phyloP scores from a whole-genome alignment of 2,888 invertebrate genomes.

The Adineta ricciae region DNA sequence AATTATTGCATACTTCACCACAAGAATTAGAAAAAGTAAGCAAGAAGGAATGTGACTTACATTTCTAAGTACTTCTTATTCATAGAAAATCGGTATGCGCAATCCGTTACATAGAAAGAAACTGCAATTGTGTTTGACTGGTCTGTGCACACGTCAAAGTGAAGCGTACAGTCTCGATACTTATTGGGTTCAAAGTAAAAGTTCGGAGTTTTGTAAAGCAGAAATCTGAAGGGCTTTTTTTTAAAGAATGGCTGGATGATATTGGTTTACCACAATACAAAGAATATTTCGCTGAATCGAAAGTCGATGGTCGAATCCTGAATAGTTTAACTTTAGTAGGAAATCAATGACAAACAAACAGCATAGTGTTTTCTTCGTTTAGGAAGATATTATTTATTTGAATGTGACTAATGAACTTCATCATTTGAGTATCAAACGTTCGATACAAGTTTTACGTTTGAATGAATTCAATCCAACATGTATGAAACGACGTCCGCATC shows the following conservation, averaged over 20 bases:
- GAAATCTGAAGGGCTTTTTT: too few species aligned
- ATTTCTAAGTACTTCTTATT: background rate
- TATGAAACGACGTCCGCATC: conserved; percentile 61
- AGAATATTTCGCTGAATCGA: conserved; percentile 69
- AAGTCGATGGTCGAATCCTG: conserved; percentile 73
- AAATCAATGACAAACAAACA: background rate
- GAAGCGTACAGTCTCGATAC: conserved; percentile 58
- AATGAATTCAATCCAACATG: conserved; percentile 71
- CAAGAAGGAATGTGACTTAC: background rate
- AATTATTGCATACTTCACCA: conserved; percentile 65
- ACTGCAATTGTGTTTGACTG: conserved; percentile 49
- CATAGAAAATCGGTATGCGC: conserved; percentile 51
- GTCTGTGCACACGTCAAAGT: conserved; percentile 40
- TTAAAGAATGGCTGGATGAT: conserved; percentile 86
- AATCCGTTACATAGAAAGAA: conserved; percentile 81
- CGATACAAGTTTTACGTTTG: conserved; percentile 68
- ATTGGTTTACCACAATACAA: conserved; percentile 90
- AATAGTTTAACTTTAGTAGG: conserved; percentile 72
- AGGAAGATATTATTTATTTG: conserved; percentile 58
- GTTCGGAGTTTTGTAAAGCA: too few species aligned
- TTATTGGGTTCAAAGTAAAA: conserved; percentile 53
- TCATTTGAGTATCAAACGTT: conserved; percentile 68
- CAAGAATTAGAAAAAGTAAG: conserved; percentile 70
- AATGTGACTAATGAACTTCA: conserved; percentile 80
- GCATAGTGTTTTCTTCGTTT: conserved; percentile 34